Evolutionary conservation across 2,797 vertebrate species (phyloP), one percentile per base, ranked within the genome.

Genomic region (Darevskia nairensis): DNA sequence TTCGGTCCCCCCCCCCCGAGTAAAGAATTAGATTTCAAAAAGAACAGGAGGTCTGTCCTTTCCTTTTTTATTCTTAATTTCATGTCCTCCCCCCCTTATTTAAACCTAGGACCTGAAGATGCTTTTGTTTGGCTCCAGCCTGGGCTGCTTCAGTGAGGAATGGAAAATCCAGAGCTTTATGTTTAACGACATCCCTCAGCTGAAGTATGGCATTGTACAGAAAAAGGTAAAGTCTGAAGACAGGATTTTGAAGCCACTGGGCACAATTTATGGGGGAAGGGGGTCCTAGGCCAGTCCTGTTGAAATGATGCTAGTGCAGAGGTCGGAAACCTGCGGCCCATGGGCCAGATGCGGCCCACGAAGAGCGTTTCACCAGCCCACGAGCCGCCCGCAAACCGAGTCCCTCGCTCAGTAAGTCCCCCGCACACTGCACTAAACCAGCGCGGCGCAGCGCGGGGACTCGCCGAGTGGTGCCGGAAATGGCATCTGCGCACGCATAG

Each of bases 101-200:
- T 92, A 75, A 55, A 75, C 91, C 19, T 86, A 99, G 98, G 98
- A 98, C 90, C 92, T 99, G 92, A 99, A 99, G 97, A 96, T 89
- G 23, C 92, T 99, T 93, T 96, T 99, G 64, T 98, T 99, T 50
- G 99, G 98, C 84, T 98, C 98, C 55, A 94, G 96, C 83, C 94
- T 96, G n/a, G 96, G 95, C 92, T 98, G 97, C 95, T 99, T 99
- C 97, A 98, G 94, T 3, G 95, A 97, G 76, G 99, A 99, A 94
- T 99, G 99, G 99, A 98, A 97, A 93, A 98, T 97, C 81, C 99
- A 99, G 96, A 98, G 96, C 92, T 98, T 99, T 89, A 96, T 96
- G 0, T 99, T 99, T 94, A 98, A 91, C 61, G 97, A 97, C 59
- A 92, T n/a, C 2, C 96, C 97, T 39, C 96, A 97, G 27, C 95